Percentiles rank a stretch among this genome's conserved stretches.
phyloP scores from a whole-genome alignment of 2,888 invertebrate species.

The Malthinus flaveolus region DNA sequence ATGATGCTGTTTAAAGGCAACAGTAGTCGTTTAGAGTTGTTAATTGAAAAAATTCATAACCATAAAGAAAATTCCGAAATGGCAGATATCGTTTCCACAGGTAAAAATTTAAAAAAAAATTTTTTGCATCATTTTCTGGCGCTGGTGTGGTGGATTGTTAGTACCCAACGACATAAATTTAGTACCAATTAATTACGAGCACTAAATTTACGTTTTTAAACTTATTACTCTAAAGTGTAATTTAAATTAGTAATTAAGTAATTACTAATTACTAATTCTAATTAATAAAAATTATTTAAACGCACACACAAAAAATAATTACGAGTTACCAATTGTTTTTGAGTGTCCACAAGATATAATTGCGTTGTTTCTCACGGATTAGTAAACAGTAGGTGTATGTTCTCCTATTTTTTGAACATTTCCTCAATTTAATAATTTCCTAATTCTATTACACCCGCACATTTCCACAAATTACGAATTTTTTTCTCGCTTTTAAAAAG shows the following conservation, averaged over 20 bases:
- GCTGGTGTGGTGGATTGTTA: background rate
- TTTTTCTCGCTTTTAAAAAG: constrained; percentile 13
- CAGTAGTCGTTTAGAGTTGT: constrained; percentile 79
- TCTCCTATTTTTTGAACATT: constrained; percentile 41
- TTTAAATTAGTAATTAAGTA: too few relatives aligned
- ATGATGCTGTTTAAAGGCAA: constrained; percentile 85
- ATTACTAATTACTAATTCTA: too few relatives aligned
- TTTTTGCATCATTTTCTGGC: background rate
- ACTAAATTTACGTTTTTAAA: constrained; percentile 16
- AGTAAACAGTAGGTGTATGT: constrained; percentile 36
- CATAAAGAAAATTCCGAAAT: constrained; percentile 67
- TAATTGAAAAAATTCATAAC: constrained; percentile 86
- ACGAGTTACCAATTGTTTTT: background rate
- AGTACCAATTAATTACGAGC: constrained; percentile 12
- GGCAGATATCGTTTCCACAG: constrained; percentile 23
- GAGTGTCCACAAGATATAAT: constrained; percentile 15
- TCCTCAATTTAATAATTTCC: constrained; percentile 44
- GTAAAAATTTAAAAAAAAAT: background rate
- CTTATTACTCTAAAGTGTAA: too few relatives aligned
- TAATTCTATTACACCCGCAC: constrained; percentile 36
- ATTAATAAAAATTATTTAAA: background rate
- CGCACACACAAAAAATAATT: background rate
- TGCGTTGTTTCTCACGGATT: constrained; percentile 36
- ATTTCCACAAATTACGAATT: constrained; percentile 26
- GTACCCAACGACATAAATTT: constrained; percentile 6